Conservation (phyloP, 2,797 vertebrate genomes). For the Hydrolagus colliei region DNA sequence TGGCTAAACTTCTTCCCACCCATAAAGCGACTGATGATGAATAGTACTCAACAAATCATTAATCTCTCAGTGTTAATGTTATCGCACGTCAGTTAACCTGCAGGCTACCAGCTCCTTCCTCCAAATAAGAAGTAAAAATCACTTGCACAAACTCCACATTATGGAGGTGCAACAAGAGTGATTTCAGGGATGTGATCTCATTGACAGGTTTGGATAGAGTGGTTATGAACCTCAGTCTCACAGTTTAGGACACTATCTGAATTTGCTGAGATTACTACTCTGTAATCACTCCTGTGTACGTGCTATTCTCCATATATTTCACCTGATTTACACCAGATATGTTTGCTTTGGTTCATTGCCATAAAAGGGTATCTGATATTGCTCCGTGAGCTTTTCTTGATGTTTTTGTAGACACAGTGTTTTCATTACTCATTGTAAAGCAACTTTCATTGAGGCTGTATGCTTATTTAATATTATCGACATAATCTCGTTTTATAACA, state of each 20-base stretch:
- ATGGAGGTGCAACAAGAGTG: not conserved
- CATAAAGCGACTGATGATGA: too few relatives aligned
- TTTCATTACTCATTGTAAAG: not conserved
- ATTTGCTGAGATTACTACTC: not conserved
- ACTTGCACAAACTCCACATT: not conserved
- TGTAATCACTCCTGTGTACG: not conserved
- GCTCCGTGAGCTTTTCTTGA: not conserved
- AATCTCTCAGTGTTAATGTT: not conserved
- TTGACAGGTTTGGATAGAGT: not conserved
- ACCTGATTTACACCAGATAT: not conserved
- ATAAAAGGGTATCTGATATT: not conserved
- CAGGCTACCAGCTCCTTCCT: not conserved
- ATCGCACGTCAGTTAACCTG: not conserved
- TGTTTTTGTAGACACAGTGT: not conserved
- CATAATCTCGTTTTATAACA: too few relatives aligned
- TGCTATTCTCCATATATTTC: not conserved
- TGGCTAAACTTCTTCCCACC: too few relatives aligned
- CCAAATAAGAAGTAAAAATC: not conserved
- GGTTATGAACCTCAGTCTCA: not conserved
- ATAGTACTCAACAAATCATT: not conserved
- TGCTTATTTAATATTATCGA: not conserved
- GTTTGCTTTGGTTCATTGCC: slow-evolving; percentile 5
- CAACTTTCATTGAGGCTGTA: not conserved
- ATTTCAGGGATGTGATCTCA: not conserved
- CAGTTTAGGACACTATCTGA: not conserved